Conservation (phyloP, 2,888 invertebrate species). For the Epistrophe grossulariae region DNA sequence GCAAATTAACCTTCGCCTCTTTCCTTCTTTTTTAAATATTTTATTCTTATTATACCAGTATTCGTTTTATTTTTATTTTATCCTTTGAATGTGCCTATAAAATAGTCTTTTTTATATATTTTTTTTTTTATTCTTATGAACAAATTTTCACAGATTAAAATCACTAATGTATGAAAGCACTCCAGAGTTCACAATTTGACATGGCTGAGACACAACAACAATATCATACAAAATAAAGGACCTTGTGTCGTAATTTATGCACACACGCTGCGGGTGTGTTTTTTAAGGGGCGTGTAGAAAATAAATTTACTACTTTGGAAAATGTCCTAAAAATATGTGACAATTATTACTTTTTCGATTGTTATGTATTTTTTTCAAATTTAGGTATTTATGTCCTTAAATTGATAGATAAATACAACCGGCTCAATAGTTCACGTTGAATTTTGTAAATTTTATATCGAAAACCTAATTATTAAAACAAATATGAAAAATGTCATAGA, state of each 20-base stretch:
- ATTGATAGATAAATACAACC: neutral
- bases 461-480: constrained; percentile 28
- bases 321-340: constrained; percentile 30
- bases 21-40: constrained; percentile 25
- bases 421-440: neutral
- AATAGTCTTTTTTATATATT: constrained; percentile 1
- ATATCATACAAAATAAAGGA: constrained; percentile 38
- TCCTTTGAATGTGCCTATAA: constrained; percentile 17
- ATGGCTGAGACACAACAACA: constrained; percentile 66
- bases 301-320: constrained; percentile 56
- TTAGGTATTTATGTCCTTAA: neutral
- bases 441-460: neutral
- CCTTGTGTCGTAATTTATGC: constrained; percentile 68
- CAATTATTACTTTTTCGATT: constrained; percentile 16
- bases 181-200: constrained; percentile 69
- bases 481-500: neutral
- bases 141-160: constrained; percentile 26
- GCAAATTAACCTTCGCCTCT: constrained; percentile 34
- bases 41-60: neutral
- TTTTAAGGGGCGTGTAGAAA: constrained; percentile 49
- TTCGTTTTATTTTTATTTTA: neutral
- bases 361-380: constrained; percentile 25
- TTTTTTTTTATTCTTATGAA: constrained; percentile 7
- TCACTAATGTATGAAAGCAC: constrained; percentile 56
- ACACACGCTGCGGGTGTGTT: constrained; percentile 63